Conservation (phyloP, 2,797 vertebrate species). For the Holocentrus rufus region DNA sequence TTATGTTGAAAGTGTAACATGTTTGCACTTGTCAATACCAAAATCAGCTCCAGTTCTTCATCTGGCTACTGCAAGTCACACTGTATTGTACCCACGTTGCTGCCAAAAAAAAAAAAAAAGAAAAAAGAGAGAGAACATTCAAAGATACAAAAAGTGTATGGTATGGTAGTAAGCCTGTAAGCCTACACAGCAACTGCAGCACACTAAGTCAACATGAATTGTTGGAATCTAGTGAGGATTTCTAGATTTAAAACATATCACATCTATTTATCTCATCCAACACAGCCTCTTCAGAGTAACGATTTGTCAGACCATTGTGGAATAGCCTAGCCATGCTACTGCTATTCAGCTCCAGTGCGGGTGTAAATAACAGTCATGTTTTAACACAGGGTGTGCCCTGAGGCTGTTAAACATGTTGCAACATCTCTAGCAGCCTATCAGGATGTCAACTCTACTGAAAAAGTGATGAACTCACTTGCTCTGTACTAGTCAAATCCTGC, state of each 20-base stretch:
- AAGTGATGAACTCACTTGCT: background rate
- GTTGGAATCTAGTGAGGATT: no score
- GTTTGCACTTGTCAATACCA: conserved; percentile 29
- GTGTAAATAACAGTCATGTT: conserved; percentile 38
- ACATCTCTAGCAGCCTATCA: conserved; percentile 48
- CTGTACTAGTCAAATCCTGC: background rate
- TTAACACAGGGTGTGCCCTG: conserved; percentile 30
- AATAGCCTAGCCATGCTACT: background rate
- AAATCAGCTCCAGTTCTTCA: background rate
- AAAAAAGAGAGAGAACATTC: no score
- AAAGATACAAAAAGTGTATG: no score
- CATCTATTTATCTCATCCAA: background rate
- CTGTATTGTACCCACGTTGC: background rate
- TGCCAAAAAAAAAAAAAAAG: no score
- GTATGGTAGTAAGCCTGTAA: background rate
- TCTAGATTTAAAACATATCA: no score
- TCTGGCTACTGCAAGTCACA: conserved; percentile 1
- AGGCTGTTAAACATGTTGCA: conserved; percentile 67
- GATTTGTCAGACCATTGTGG: background rate
- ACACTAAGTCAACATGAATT: background rate
- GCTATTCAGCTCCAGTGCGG: conserved; percentile 20
- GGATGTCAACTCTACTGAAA: conserved; percentile 12
- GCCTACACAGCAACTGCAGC: background rate
- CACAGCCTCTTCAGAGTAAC: background rate
- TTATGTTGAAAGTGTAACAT: conserved; percentile 1